Base-by-base conservation (phyloP, 2,113 vertebrate species). In the Corythornis madagascariensis region DNA sequence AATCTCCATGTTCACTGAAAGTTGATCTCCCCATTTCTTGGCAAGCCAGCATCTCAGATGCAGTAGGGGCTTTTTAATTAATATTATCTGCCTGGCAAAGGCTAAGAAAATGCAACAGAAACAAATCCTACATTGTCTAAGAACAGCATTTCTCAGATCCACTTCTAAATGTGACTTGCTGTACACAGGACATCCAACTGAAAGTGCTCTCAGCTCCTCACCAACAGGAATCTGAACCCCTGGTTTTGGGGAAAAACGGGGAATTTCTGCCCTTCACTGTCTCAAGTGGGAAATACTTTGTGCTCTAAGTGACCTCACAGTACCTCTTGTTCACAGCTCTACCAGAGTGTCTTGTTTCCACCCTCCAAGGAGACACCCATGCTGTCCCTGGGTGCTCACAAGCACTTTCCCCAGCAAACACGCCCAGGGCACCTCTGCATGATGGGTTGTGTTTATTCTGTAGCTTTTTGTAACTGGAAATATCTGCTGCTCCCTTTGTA, bases 21-120 rank as follows among this genome's bases (percentile, higher is more conserved):
- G 81, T 66, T 79, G 79, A 92, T 81, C n/a, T 84, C 38, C 48
- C 52, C 66, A 47, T 91, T 96, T 83, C 42, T 63, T 86, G 38
- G 63, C 75, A 84, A 95, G 55, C 19, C 43, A 48, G 10, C 10
- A 4, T 55, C 81, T 91, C 69, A 93, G 52, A 83, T 64, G 38
- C 63, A 88, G 50, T 38, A 71, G 38, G 20, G 29, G 42, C 38
- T 59, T 75, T 38, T 85, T 19, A 87, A 83, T 85, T 87, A 69
- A 43, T 63, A 83, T 48, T 83, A 66, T 56, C 89, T 72, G 24
- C 47, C n/a, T 59, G 22, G 21, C 38, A 75, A 83, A 92, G 40
- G 38, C 53, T 38, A 83, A 79, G 43, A 81, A 94, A 92, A 89
- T 20, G 16, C 42, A 81, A 70, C 14, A 92, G 42, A 85, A 89